phyloP scores from a whole-genome alignment of 2,888 invertebrate genomes.

The Clunio marinus region DNA sequence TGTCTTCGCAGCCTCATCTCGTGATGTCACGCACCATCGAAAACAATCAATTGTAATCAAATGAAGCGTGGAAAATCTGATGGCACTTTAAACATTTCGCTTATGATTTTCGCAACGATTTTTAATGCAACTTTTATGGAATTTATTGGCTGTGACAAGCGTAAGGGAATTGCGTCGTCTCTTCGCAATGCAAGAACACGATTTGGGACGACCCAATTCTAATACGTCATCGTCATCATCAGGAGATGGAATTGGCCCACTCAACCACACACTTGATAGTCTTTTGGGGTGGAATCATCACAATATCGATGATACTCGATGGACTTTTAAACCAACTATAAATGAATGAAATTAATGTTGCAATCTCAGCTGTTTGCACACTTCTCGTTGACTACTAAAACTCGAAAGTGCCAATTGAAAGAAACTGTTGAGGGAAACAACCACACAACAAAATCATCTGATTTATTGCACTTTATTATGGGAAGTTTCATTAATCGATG shows the following conservation, averaged over 20 bases:
- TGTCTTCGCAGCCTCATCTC: neutral
- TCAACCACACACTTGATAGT: too few relatives aligned
- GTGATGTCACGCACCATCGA: conserved; percentile 12
- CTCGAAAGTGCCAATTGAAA: neutral
- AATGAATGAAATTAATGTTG: conserved; percentile 1
- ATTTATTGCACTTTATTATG: neutral
- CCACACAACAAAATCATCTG: neutral
- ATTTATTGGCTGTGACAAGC: neutral
- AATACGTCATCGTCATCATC: neutral
- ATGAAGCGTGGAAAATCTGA: conserved; percentile 20
- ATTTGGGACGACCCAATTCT: neutral
- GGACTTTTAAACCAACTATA: neutral
- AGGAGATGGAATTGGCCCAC: neutral
- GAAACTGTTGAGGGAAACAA: neutral
- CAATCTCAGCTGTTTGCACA: neutral
- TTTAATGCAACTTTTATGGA: neutral
- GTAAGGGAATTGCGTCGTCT: neutral
- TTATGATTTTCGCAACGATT: neutral
- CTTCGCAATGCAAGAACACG: neutral
- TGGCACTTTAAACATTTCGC: conserved; percentile 14
- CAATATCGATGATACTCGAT: conserved; percentile 3
- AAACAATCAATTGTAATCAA: neutral
- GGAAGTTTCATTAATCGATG: too few relatives aligned
- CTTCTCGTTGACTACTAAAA: too few relatives aligned
- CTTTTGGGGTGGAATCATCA: neutral